Evolutionary conservation across 2,888 invertebrate genomes (phyloP).

Genomic region (Himalopsyche anomala): DNA sequence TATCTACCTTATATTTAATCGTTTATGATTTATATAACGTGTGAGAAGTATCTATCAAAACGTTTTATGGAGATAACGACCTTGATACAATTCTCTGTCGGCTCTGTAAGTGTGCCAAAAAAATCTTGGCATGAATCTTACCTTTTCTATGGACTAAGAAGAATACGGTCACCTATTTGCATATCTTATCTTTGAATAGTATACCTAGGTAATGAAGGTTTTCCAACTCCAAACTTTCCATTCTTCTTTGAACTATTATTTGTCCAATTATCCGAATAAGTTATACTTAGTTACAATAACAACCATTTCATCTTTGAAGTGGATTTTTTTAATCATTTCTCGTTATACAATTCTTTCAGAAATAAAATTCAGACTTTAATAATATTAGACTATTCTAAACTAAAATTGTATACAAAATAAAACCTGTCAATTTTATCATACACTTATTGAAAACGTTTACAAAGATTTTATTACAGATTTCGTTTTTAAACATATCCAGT

Average conservation of each 20-base stretch:
- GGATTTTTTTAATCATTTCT: no score
- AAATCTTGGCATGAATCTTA: not conserved
- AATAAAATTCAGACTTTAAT: no score
- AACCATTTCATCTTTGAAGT: no score
- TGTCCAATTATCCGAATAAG: not conserved
- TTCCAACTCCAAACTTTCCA: not conserved
- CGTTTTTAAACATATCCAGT: no score
- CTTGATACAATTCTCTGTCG: not conserved
- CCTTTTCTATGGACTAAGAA: not conserved
- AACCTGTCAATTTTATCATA: no score
- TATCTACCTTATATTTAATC: no score
- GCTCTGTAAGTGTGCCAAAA: not conserved
- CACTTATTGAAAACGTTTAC: no score
- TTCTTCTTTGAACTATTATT: not conserved
- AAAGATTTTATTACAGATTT: no score
- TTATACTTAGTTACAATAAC: not conserved
- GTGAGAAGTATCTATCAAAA: not conserved
- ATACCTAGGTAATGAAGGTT: not conserved
- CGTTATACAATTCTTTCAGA: no score
- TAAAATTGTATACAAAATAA: no score
- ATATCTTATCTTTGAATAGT: not conserved
- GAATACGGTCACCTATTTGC: slow-evolving; percentile 23
- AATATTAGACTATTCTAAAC: no score
- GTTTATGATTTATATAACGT: not conserved
- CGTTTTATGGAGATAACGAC: not conserved